Conservation (phyloP, 2,888 invertebrate species). For the Frankliniella intonsa region DNA sequence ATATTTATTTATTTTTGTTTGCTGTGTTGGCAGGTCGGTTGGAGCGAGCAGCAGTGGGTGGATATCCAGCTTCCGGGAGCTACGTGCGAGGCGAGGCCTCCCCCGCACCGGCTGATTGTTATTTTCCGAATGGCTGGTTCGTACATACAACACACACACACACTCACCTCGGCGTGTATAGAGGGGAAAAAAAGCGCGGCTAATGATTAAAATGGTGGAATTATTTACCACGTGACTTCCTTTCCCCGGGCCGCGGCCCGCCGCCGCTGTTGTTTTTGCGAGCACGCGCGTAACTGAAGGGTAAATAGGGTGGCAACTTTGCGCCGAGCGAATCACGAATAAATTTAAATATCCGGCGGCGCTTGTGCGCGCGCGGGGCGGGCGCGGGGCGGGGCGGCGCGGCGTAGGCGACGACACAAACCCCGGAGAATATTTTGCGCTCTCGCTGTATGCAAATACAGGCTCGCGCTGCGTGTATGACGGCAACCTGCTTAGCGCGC, state of each 20-base stretch:
- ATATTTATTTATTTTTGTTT: background rate
- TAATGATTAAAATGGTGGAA: no score
- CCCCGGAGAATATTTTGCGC: constrained; percentile 5
- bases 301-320: background rate
- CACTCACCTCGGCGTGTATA: no score
- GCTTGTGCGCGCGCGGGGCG: background rate
- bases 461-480: background rate
- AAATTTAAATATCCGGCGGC: constrained; percentile 4
- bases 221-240: background rate
- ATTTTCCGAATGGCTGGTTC: no score
- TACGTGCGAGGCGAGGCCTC: no score
- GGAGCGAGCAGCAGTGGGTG: no score
- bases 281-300: background rate
- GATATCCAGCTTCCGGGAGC: no score
- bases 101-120: background rate
- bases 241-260: background rate
- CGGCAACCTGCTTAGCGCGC: background rate
- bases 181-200: no score
- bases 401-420: background rate
- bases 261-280: background rate
- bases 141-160: no score
- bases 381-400: background rate
- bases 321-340: background rate
- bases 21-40: background rate
- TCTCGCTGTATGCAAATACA: constrained; percentile 1